Base-by-base conservation (phyloP, 2,113 vertebrate genomes). In the Dasyurus viverrinus region DNA sequence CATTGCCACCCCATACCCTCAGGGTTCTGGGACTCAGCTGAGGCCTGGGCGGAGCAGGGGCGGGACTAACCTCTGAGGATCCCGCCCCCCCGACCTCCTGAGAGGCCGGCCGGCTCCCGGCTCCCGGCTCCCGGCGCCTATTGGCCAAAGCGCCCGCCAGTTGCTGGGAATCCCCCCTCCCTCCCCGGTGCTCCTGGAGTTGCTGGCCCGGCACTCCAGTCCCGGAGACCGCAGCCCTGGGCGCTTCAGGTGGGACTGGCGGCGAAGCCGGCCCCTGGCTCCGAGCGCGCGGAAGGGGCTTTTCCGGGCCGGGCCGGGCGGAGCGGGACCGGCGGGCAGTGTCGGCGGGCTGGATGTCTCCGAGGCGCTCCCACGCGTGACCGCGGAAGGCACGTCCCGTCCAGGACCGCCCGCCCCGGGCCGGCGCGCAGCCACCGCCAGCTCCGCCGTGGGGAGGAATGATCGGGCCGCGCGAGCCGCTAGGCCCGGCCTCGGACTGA, bases 1-100 rank as follows among this genome's bases (percentile, higher is more conserved):
- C 19, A 36, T 0, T 0, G 0, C 10, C 3, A 0, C 22, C 0
- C 0, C 8, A 10, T 2, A 7, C 0, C 0, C 0, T 2, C 0
- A 0, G 0, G 92, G 91, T 92, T 25, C 94, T 98, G 97, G 97
- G 96, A 93, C 97, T 94, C 4, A 26, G 53, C 1, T 36, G 3
- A 5, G 3, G 0, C 52, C 16, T 2, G 36, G 0, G 2, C 0
- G 3, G 23, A 7, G 23, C 47, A 2, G 24, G 16, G 95, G 76
- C 8, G 2, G 0, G 16, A 47, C 36, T 9, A 0, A 22, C 30
- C 4, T 4, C 0, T 24, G 16, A 0, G 16, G 47, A 24, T 60
- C 93, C 46, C 96, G 91, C 97, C 97, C 19, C 19, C 68, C 8
- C 12, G 19, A 0, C 4, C 2, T 1, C 0, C 9, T 25, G 0